These are phyloP conservation scores for Neolamprologus ventralis DNA, from an alignment of 2,113 vertebrate species.

Conservation along the genomic window DNA sequence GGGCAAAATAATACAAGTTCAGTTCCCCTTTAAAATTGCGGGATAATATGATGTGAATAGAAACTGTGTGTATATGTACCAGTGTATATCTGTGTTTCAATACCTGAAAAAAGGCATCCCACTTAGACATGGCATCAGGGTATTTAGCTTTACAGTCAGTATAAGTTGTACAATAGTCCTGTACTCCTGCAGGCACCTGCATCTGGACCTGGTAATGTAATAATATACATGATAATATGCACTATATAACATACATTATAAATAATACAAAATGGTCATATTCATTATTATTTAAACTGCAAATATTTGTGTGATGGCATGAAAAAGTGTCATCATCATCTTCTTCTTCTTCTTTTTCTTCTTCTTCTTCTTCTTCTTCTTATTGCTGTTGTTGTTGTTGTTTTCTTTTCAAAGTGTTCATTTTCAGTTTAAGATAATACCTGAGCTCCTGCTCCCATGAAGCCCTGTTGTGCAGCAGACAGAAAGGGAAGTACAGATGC, in stretches of 20 bases:
- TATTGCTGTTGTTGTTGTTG: not conserved
- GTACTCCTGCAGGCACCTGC: slow-evolving; percentile 21
- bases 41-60: fast-evolving
- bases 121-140: slow-evolving; percentile 54
- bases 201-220: slow-evolving; percentile 39
- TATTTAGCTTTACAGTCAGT: slow-evolving; percentile 30
- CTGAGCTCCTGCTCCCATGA: slow-evolving; percentile 35
- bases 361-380: too few species aligned
- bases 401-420: too few species aligned
- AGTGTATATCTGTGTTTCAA: not conserved
- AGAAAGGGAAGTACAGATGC: slow-evolving; percentile 59
- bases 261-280: not conserved
- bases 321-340: not conserved
- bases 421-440: not conserved
- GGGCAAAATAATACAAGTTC: not conserved
- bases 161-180: slow-evolving; percentile 51
- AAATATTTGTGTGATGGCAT: not conserved
- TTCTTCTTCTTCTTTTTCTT: not conserved
- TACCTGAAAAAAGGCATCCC: slow-evolving; percentile 63
- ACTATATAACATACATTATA: not conserved
- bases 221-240: not conserved
- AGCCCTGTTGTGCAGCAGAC: slow-evolving; percentile 54
- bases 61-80: not conserved
- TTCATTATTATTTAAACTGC: not conserved
- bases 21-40: fast-evolving